Percentiles rank a stretch among this genome's conserved stretches.
Evolutionary conservation across 1,140 invertebrate species (phyloP).

Genomic region (Frieseomelitta varia): DNA sequence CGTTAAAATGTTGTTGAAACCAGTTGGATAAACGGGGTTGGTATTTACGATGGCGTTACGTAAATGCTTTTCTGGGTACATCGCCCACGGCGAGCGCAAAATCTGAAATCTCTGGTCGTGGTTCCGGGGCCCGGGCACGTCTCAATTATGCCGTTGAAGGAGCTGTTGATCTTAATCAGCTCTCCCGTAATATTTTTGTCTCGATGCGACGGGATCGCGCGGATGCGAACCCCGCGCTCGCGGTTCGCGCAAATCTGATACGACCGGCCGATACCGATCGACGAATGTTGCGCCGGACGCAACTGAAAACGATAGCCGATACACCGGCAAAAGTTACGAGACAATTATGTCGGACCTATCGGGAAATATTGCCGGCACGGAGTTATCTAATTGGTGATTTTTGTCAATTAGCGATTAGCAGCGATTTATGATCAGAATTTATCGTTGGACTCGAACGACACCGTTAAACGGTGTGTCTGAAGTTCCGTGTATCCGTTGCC

Average conservation of each 20-base stretch:
- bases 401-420: background rate
- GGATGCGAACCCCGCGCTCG: slow-evolving; percentile 2
- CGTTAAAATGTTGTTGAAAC: background rate
- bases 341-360: slow-evolving; percentile 1
- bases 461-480: background rate
- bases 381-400: background rate
- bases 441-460: background rate
- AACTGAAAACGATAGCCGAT: slow-evolving; percentile 25
- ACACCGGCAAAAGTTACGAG: background rate
- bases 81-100: slow-evolving; percentile 39
- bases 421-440: background rate
- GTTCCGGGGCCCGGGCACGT: slow-evolving; percentile 14
- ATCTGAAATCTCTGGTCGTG: slow-evolving; percentile 42
- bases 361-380: background rate
- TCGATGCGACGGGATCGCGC: slow-evolving; percentile 3
- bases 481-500: background rate
- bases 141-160: slow-evolving; percentile 52
- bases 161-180: slow-evolving; percentile 34
- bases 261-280: slow-evolving; percentile 18
- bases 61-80: slow-evolving; percentile 34
- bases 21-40: background rate
- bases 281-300: slow-evolving; percentile 15
- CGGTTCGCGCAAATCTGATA: slow-evolving; percentile 38
- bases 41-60: slow-evolving; percentile 28
- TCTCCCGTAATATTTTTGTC: slow-evolving; percentile 10